Evolutionary conservation across 2,888 invertebrate species (phyloP).

Genomic region (Atethmia centrago): DNA sequence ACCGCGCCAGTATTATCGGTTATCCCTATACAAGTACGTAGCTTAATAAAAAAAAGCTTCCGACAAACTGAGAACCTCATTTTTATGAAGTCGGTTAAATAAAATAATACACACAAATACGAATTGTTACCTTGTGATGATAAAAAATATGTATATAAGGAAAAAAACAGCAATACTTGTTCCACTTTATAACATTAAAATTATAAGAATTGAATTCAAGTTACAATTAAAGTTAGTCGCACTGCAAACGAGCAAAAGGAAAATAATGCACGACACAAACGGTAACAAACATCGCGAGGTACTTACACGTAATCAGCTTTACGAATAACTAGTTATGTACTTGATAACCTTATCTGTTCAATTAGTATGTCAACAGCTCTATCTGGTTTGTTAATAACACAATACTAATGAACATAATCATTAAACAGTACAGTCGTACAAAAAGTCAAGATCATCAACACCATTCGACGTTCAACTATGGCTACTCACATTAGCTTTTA

Average conservation of each 20-base stretch:
- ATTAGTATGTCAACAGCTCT: constrained; percentile 86
- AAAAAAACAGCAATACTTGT: constrained; percentile 12
- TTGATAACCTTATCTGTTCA: constrained; percentile 86
- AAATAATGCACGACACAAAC: constrained; percentile 57
- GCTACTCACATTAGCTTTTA: constrained; percentile 18
- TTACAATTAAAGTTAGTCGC: constrained; percentile 29
- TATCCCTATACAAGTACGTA: not conserved
- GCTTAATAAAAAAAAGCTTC: not conserved
- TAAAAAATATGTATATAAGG: not conserved
- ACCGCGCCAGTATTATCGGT: not conserved
- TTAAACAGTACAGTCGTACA: constrained; percentile 70
- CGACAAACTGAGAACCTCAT: too few relatives aligned
- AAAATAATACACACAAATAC: not conserved
- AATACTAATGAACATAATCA: constrained; percentile 71
- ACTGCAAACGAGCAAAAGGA: constrained; percentile 46
- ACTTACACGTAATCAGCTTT: constrained; percentile 62
- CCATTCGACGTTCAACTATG: constrained; percentile 14
- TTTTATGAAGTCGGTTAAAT: too few relatives aligned
- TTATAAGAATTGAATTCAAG: constrained; percentile 16
- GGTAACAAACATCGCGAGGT: constrained; percentile 50
- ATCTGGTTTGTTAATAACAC: constrained; percentile 82
- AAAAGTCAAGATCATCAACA: constrained; percentile 41
- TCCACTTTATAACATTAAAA: constrained; percentile 34
- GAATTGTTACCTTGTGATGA: constrained; percentile 14
- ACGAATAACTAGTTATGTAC: constrained; percentile 62